phyloP scores from a whole-genome alignment of 2,113 vertebrate genomes.

The Benthochromis sp. region DNA sequence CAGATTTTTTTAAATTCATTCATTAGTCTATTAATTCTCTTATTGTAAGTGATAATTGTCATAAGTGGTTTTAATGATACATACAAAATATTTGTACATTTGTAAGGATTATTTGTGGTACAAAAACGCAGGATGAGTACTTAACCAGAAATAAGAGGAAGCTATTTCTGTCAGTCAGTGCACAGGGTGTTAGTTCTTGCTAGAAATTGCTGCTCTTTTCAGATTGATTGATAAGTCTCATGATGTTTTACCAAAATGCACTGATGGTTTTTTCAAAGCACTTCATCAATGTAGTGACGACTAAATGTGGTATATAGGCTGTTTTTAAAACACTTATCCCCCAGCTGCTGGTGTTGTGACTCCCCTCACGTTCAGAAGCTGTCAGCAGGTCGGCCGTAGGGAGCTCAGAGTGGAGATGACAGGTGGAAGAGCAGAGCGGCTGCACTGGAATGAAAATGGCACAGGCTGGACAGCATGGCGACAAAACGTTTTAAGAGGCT shows the following conservation, averaged over 20 bases:
- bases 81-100: background rate
- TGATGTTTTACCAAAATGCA: background rate
- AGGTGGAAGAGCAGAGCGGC: slow-evolving; percentile 61
- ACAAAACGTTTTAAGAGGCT: slow-evolving; percentile 62
- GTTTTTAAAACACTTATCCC: background rate
- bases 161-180: background rate
- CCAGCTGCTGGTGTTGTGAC: slow-evolving; percentile 23
- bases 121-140: fast-evolving
- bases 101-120: background rate
- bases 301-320: background rate
- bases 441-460: slow-evolving; percentile 66
- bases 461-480: slow-evolving; percentile 50
- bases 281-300: background rate
- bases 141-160: background rate
- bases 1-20: fast-evolving
- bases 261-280: background rate
- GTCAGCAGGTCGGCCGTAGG: slow-evolving; percentile 50
- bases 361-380: slow-evolving; percentile 50
- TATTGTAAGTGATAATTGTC: background rate
- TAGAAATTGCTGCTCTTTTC: background rate
- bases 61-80: background rate
- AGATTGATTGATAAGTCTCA: background rate
- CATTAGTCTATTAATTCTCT: background rate
- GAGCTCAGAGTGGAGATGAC: slow-evolving; percentile 55
- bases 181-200: background rate